Base-by-base conservation (phyloP, 2,888 invertebrate species). In the Drosophila lacicola region DNA sequence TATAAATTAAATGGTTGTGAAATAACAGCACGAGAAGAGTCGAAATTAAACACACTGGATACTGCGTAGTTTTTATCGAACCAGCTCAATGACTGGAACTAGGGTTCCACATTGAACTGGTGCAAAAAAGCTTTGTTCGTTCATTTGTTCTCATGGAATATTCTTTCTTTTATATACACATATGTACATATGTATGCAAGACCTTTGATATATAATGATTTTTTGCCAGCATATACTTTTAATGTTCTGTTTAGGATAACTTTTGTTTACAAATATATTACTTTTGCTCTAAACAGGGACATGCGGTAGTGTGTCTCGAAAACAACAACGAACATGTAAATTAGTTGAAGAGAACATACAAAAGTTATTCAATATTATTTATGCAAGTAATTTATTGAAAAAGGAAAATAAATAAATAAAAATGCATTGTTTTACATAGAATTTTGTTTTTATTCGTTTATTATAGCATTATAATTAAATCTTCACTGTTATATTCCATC, bases 1-100 rank as follows among this genome's bases (percentile, higher is more conserved):
- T 53, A 17, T 29, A 37, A 58, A 53, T 41, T 9, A 45, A 60
- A 50, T 41, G 72, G 70, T 89, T 89, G 90, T 85, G 84, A 85
- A 85, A 89, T 89, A 47, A 50, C 14, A 74, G 56, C 54, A 56
- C 62, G 49, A 53, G 46, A 58, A 44, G 46, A 42, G 33, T 36
- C 14, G 57, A 63, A 66, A 42, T 21, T 37, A 41, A 62, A 57
- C 45, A 66, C 55, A 53, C 53, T 53, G 61, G 11, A 17, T 67
- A 55, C 78, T 77, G 74, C 78, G 74, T 56, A 74, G 55, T 63
- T 37, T 13, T 42, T 68, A 73, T 78, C 78, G 74, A 73, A 53
- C 55, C n/a, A 63, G 74, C 42, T 74, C 50, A 56, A 5, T 45
- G 45, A 29, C 29, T 29, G 29, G 29, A 61, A 37, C 55, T 5